Evolutionary conservation across 2,113 vertebrate genomes (phyloP), one percentile per base, ranked within the genome.

Genomic region (Herpetotheres cachinnans): DNA sequence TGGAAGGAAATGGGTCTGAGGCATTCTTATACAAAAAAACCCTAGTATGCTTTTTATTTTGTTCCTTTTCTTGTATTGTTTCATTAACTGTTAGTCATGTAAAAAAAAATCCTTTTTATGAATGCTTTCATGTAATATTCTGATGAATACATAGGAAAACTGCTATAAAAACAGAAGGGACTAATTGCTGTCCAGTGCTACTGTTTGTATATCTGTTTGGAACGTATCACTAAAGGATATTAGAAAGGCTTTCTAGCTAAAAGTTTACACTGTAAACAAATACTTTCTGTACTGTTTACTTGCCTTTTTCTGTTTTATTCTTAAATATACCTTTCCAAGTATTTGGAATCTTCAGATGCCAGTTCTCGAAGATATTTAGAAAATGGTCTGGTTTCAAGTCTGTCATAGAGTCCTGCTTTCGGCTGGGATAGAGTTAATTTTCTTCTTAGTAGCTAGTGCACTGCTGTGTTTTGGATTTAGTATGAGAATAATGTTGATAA

Each of bases 1-100:
- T 94, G 63, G 59, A 59, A 90, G 92, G 95, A 97, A 96, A 72
- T 81, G 42, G 90, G 72, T 82, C 82, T 67, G 47, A 71, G 77
- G 62, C 67, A 22, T 50, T 92, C 72, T 58, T 92, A 65, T 10
- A 73, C 16, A 38, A 58, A 79, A 69, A 72, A 82, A 61, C 13
- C 19, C 70, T 42, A 13, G 7, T 66, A 66, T 77, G 55, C 50
- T 2, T 66, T 81, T 74, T 93, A 42, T 19, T 52, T 77, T 46
- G 10, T 72, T 87, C 40, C 21, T n/a, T 72, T 55, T 61, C 20
- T 74, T 58, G 58, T 25, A 27, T 88, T 92, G 50, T 86, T 93
- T 88, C 6, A 2, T 52, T 76, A 22, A 67, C 49, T 77, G 49
- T 59, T 62, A 30, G 42, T 55, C 0, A 0, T 16, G 42, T 46